Percentiles rank a stretch among this genome's conserved stretches.
These are phyloP conservation scores for Scaptodrosophila lebanonensis DNA, from an alignment of 1,140 invertebrate species.

Conservation along the genomic window DNA sequence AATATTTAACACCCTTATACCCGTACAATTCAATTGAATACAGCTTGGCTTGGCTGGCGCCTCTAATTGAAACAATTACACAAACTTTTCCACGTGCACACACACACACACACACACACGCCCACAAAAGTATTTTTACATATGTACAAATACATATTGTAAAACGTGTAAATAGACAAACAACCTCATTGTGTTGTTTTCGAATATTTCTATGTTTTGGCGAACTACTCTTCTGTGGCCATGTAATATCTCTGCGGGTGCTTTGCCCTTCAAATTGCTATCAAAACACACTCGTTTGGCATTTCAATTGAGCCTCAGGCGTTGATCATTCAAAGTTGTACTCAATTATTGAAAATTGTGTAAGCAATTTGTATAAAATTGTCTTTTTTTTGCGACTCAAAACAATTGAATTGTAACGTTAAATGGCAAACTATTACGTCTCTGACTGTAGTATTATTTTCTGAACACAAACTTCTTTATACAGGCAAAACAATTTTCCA, in stretches of 20 bases:
- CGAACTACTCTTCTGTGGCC: conserved; percentile 4
- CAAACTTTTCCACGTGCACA: too few species aligned
- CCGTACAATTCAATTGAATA: neutral
- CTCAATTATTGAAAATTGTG: conserved; percentile 41
- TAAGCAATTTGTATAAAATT: conserved; percentile 25
- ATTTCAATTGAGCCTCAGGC: conserved; percentile 7
- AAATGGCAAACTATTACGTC: conserved; percentile 3
- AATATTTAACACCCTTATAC: too few species aligned
- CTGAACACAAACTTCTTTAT: too few species aligned
- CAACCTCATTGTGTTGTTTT: conserved; percentile 24
- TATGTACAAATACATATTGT: conserved; percentile 3
- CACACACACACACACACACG: too few species aligned
- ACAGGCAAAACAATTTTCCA: too few species aligned
- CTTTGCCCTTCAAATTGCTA: neutral
- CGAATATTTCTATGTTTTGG: conserved; percentile 8
- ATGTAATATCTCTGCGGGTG: neutral
- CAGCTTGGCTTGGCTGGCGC: conserved; percentile 15
- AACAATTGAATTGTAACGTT: neutral
- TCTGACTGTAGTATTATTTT: too few species aligned
- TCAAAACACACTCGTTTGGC: conserved; percentile 10
- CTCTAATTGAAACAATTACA: conserved; percentile 45
- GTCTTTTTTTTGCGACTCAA: conserved; percentile 1
- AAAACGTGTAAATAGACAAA: conserved; percentile 20
- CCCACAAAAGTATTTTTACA: conserved; percentile 54
- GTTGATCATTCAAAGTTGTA: conserved; percentile 29